These are phyloP conservation scores for Papilio elwesi DNA, from an alignment of 2,888 invertebrate genomes.

Conservation along the genomic window DNA sequence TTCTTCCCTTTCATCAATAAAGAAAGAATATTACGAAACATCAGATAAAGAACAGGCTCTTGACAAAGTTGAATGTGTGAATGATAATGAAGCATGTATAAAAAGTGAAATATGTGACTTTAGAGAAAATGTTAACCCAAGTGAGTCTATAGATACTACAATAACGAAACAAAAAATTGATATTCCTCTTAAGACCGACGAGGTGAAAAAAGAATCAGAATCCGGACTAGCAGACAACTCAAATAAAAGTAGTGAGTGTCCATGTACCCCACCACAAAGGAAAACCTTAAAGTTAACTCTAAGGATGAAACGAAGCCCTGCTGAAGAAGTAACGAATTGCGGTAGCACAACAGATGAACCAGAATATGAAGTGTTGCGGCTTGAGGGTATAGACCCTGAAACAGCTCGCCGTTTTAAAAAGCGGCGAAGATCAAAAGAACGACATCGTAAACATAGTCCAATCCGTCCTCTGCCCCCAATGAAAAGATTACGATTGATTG, in stretches of 20 bases:
- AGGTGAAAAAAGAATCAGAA: slow-evolving; percentile 71
- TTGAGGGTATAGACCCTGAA: slow-evolving; percentile 89
- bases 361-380: slow-evolving; percentile 92
- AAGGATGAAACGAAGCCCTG: slow-evolving; percentile 94
- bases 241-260: slow-evolving; percentile 78
- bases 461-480: slow-evolving; percentile 87
- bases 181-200: slow-evolving; percentile 65
- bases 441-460: slow-evolving; percentile 80
- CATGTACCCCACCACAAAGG: slow-evolving; percentile 83
- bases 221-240: slow-evolving; percentile 73
- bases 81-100: slow-evolving; percentile 64
- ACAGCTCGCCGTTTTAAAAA: slow-evolving; percentile 83
- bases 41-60: slow-evolving; percentile 63
- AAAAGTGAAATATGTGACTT: slow-evolving; percentile 79
- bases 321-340: slow-evolving; percentile 92
- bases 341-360: slow-evolving; percentile 89
- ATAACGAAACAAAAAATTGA: slow-evolving; percentile 71
- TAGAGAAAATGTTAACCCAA: slow-evolving; percentile 82
- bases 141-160: slow-evolving; percentile 74
- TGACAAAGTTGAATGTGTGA: slow-evolving; percentile 62
- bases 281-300: slow-evolving; percentile 90
- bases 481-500: slow-evolving; percentile 93
- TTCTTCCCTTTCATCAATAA: slow-evolving; percentile 33
- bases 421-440: slow-evolving; percentile 79
- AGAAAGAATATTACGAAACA: slow-evolving; percentile 53